phyloP scores from a whole-genome alignment of 1,140 invertebrate genomes.

The Drosophila miranda region DNA sequence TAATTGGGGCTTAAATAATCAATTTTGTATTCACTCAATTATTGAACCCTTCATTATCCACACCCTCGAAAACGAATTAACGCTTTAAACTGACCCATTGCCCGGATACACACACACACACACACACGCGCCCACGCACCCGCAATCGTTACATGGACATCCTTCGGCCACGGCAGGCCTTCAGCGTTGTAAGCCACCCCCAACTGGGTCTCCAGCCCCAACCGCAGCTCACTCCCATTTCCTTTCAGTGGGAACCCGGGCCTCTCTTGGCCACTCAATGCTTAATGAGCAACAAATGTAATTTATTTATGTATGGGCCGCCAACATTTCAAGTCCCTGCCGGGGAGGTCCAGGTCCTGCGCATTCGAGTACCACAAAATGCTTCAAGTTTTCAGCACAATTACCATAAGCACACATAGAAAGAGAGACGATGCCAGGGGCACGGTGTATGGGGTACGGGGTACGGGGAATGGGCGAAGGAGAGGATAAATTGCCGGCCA shows the following conservation, averaged over 20 bases:
- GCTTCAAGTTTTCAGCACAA: slow-evolving; percentile 80
- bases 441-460: not conserved
- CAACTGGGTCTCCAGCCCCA: not conserved
- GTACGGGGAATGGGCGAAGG: slow-evolving; percentile 2
- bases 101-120: slow-evolving; percentile 2
- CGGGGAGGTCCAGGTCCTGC: slow-evolving; percentile 24
- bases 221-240: too few relatives aligned
- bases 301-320: slow-evolving; percentile 70
- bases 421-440: not conserved
- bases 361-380: slow-evolving; percentile 58
- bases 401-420: slow-evolving; percentile 74
- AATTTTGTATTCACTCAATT: slow-evolving; percentile 53
- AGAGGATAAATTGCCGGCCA: slow-evolving; percentile 68
- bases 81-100: slow-evolving; percentile 51
- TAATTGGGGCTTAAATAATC: slow-evolving; percentile 51
- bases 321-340: slow-evolving; percentile 47
- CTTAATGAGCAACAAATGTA: slow-evolving; percentile 80
- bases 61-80: slow-evolving; percentile 53
- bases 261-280: slow-evolving; percentile 71
- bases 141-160: slow-evolving; percentile 21
- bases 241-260: too few relatives aligned
- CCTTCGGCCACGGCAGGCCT: slow-evolving; percentile 15
- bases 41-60: slow-evolving; percentile 52
- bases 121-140: slow-evolving; percentile 11
- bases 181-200: slow-evolving; percentile 14